Evolutionary conservation across 2,113 vertebrate genomes (phyloP).

Genomic region (Falcunculus frontatus): DNA sequence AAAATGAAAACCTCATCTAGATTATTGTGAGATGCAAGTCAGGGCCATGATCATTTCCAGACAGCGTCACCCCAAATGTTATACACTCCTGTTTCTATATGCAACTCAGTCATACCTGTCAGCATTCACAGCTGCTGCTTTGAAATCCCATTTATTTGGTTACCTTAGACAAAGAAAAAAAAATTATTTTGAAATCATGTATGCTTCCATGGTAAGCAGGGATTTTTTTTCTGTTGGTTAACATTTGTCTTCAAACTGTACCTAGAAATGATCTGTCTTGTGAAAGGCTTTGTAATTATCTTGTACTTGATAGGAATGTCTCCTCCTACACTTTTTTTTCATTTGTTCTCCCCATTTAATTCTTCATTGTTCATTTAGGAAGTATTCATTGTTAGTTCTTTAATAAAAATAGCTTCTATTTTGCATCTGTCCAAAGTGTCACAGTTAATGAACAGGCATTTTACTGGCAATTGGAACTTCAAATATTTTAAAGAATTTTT

Average conservation of each 20-base stretch:
- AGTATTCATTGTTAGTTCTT: background rate
- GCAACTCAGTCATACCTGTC: background rate
- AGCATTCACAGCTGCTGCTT: background rate
- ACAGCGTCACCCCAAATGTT: background rate
- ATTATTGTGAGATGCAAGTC: background rate
- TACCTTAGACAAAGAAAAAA: background rate
- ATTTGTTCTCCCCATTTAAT: conserved; percentile 2
- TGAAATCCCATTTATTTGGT: background rate
- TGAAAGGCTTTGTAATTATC: background rate
- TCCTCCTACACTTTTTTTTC: background rate
- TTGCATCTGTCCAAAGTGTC: background rate
- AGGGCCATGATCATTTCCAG: background rate
- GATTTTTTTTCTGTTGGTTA: background rate
- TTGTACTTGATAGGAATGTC: background rate
- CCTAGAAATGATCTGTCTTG: background rate
- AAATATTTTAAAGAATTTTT: background rate
- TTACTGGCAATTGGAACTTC: background rate
- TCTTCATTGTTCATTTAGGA: background rate
- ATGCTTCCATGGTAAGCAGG: background rate
- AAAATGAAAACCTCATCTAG: background rate
- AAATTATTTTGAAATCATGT: background rate
- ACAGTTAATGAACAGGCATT: background rate
- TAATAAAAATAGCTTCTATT: conserved; percentile 51
- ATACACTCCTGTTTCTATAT: background rate
- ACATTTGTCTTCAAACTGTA: background rate